Evolutionary conservation across 2,888 invertebrate genomes (phyloP).

Genomic region (Lycophotia porphyrea): DNA sequence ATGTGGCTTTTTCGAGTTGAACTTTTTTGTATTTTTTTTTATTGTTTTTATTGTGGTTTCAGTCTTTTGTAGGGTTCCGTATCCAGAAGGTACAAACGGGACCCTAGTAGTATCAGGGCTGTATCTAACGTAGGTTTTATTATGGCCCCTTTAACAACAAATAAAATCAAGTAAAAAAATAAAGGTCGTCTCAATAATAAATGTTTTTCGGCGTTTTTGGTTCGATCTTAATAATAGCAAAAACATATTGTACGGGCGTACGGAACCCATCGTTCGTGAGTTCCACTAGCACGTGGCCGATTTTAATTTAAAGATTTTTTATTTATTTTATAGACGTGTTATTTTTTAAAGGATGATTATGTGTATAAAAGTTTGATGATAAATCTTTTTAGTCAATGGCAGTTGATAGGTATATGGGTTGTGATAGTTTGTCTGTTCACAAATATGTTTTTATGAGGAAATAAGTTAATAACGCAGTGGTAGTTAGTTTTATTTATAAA

Average conservation of each 20-base stretch:
- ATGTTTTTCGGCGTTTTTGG: not conserved
- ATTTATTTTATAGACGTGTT: conserved; percentile 55
- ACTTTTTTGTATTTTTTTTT: conserved; percentile 46
- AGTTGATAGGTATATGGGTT: conserved; percentile 57
- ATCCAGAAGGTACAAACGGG: not conserved
- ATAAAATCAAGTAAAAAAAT: not conserved
- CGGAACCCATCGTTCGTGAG: not conserved
- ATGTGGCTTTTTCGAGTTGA: conserved; percentile 57
- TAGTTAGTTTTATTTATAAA: conserved; percentile 54
- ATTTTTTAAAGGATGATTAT: conserved; percentile 58
- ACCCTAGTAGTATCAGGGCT: not conserved
- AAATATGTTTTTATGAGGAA: conserved; percentile 42
- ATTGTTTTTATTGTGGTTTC: not conserved
- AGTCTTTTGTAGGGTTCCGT: not conserved
- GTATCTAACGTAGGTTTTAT: not conserved
- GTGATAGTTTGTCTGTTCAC: conserved; percentile 50
- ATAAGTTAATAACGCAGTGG: conserved; percentile 44
- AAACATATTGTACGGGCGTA: not conserved
- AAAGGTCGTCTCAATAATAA: not conserved
- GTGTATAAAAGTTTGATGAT: conserved; percentile 45
- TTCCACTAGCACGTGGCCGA: not conserved
- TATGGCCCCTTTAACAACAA: not conserved
- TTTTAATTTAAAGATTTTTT: conserved; percentile 41
- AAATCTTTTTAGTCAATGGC: conserved; percentile 55
- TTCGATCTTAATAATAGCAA: not conserved